Evolutionary conservation across 2,797 vertebrate genomes (phyloP).

Genomic region (Mallotus villosus): DNA sequence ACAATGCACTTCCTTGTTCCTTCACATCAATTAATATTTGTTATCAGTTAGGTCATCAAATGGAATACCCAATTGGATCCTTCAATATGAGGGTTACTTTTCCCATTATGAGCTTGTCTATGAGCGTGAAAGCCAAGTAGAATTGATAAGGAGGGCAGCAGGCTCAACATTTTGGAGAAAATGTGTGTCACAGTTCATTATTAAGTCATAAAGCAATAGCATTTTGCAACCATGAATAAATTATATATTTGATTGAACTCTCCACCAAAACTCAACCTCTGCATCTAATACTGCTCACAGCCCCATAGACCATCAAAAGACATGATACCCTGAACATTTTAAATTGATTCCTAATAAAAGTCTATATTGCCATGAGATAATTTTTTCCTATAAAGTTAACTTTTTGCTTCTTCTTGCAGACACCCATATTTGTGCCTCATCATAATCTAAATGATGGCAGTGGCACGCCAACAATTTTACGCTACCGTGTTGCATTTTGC

Average conservation of each 20-base stretch:
- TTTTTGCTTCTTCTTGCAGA: conserved; percentile 40
- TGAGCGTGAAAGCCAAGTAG: conserved; percentile 77
- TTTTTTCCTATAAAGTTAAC: conserved; percentile 56
- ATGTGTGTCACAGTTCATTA: conserved; percentile 61
- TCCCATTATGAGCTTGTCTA: conserved; percentile 84
- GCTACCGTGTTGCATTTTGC: conserved; percentile 52
- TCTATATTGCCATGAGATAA: conserved; percentile 52
- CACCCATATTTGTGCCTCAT: conserved; percentile 33
- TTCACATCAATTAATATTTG: conserved; percentile 87
- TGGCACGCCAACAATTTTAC: conserved; percentile 47
- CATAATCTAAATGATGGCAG: conserved; percentile 64
- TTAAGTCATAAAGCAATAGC: conserved; percentile 60
- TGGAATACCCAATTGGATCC: conserved; percentile 80
- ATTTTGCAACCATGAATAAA: conserved; percentile 58
- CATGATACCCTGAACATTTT: conserved; percentile 32
- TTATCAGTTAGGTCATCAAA: conserved; percentile 82
- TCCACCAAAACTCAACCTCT: conserved; percentile 43
- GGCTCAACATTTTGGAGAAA: conserved; percentile 64
- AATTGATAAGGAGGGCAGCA: conserved; percentile 78
- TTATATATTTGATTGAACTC: conserved; percentile 71
- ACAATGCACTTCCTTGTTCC: conserved; percentile 83
- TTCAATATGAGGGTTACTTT: conserved; percentile 78
- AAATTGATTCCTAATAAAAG: conserved; percentile 68
- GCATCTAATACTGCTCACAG: conserved; percentile 35
- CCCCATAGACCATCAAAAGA: conserved; percentile 34